Evolutionary conservation across 1,140 invertebrate species (phyloP), one percentile per base, ranked within the genome.

Genomic region (Capitella teleta): DNA sequence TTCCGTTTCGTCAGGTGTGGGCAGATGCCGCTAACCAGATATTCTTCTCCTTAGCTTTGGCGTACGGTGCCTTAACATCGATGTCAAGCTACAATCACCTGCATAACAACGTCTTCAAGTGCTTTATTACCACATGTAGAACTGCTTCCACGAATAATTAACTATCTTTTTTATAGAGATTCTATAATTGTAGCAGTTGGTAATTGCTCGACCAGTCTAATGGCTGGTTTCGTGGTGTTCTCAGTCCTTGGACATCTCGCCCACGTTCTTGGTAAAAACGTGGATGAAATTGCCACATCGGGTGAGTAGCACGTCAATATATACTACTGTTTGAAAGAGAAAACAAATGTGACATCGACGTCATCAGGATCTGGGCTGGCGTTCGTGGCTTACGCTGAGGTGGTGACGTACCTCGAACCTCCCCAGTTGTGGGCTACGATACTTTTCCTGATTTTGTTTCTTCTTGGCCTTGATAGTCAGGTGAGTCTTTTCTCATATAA

Each of bases 171-270:
- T n/a, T 28, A 5, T 40, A 51, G 52, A 25, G 93, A 98, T 68
- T 87, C 94, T 0, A 64, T 98, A 28, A 90, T 98, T 49, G 92
- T 98, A 0, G 94, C 91, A 60, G 79, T 87, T 26, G 84, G 96
- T 1, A 97, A 98, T 70, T 91, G 88, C 4, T 86, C 86, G 56
- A 99, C 95, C 0, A 93, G 89, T 62, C 87, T 98, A 80, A 96
- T 97, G 70, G 92, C 93, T 52, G 95, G 94, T 8, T 97, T 98
- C 68, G 94, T 97, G 3, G 97, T 98, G 60, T 99, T 99, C 74
- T 97, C 94, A 0, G 91, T 97, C 3, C 84, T 98, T 30, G 95
- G 95, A 6, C 97, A 93, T 70, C 96, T 98, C 92, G 92, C 94
- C 0, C 63, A 75, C 47, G 64, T 61, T 60, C 87, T 93, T 63